A percentile compares a stretch with the other conserved stretches of the same genome.
These are phyloP conservation scores for Cirrhinus molitorella DNA, from an alignment of 2,797 vertebrate species.

Conservation along the genomic window DNA sequence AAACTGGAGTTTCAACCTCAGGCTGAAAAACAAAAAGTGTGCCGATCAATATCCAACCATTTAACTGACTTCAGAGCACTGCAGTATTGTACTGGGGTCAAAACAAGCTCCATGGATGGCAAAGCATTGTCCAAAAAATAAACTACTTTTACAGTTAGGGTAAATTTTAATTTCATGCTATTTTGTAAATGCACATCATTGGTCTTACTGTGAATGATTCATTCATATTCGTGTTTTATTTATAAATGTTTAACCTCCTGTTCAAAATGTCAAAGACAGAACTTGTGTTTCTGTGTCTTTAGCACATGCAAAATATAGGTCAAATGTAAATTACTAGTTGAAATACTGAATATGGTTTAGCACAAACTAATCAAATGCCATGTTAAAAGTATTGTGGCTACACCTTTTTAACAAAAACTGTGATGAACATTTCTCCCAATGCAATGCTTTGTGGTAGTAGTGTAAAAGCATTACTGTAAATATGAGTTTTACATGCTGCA, in stretches of 20 bases:
- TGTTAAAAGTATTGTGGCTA: not conserved
- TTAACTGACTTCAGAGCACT: not conserved
- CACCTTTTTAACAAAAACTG: not conserved
- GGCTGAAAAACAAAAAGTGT: not conserved
- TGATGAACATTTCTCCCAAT: not conserved
- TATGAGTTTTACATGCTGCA: not conserved
- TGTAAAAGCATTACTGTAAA: no score
- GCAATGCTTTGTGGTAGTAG: no score
- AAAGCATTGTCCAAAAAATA: not conserved
- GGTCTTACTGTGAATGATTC: not conserved
- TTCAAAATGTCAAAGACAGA: no score
- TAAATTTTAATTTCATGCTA: not conserved
- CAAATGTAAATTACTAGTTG: not conserved
- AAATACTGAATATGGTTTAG: not conserved
- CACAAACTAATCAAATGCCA: not conserved
- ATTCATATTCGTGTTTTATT: not conserved
- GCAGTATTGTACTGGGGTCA: no score
- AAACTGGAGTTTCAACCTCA: not conserved
- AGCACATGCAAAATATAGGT: no score
- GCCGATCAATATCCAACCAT: conserved; percentile 1
- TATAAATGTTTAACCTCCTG: not conserved
- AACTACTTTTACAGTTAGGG: not conserved
- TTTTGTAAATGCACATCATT: not conserved
- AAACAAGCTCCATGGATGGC: not conserved
- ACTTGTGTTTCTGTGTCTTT: no score